Evolutionary conservation across 2,113 vertebrate species (phyloP).

Genomic region (Ictalurus furcatus): DNA sequence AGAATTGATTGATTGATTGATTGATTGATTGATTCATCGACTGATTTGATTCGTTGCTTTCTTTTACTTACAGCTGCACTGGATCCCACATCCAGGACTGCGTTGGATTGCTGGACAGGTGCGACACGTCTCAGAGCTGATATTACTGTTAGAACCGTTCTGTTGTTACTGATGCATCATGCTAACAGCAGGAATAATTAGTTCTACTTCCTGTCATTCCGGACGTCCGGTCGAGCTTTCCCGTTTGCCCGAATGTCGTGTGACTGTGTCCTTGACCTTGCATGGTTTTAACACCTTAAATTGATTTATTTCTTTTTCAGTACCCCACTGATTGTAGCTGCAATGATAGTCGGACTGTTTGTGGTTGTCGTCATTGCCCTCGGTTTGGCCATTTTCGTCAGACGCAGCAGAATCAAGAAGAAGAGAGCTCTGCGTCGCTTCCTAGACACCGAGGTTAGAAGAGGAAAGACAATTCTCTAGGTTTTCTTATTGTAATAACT

Average conservation of each 20-base stretch:
- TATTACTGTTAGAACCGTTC: background rate
- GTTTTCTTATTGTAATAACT: background rate
- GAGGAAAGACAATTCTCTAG: background rate
- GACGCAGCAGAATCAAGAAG: slow-evolving; percentile 96
- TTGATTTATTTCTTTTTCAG: slow-evolving; percentile 66
- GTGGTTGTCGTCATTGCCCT: slow-evolving; percentile 90
- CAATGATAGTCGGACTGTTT: slow-evolving; percentile 90
- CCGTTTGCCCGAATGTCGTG: background rate
- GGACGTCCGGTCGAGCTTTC: background rate
- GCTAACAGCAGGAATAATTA: background rate
- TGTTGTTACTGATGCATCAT: background rate
- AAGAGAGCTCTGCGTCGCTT: slow-evolving; percentile 92
- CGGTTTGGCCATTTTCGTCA: slow-evolving; percentile 86
- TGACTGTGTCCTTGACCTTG: background rate
- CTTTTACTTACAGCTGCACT: slow-evolving; percentile 84
- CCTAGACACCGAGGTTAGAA: slow-evolving; percentile 92
- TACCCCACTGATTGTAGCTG: slow-evolving; percentile 92
- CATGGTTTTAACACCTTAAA: too few relatives aligned
- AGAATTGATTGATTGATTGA: too few relatives aligned
- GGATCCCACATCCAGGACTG: slow-evolving; percentile 93
- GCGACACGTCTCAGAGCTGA: slow-evolving; percentile 28
- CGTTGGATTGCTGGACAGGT: slow-evolving; percentile 98
- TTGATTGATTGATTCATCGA: background rate
- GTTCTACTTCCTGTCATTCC: background rate
- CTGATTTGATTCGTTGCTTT: background rate